Base-by-base conservation (phyloP, 2,888 invertebrate genomes). In the Pelosia muscerda region DNA sequence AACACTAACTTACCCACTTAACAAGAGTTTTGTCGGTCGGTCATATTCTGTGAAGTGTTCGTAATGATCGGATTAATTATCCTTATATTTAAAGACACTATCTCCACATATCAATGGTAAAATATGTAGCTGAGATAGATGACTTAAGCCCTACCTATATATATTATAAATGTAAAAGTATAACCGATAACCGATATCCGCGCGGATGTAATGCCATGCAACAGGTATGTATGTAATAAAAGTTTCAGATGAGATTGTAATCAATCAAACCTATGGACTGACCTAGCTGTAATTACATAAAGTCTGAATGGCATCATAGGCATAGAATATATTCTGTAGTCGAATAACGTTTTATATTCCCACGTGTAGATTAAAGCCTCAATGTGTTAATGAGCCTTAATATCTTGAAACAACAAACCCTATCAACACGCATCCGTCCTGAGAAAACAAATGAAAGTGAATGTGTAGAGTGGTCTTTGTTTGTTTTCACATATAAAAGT, bases 371-470 rank as follows among this genome's bases (percentile, higher is more conserved):
- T 26, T 49, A 15, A 31, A 49, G 26, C 5, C n/a, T 25, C 4
- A 42, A 60, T 4, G 26, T 31, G 23, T n/a, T 31, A 28, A 53
- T 49, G 15, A 62, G 53, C 23, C 19, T 25, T 38, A 63, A 57
- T 65, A 65, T 53, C 49, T 49, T 58, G 22, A 53, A 34, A 65
- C 26, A 65, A 65, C 57, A 58, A 59, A 64, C 65, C 60, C 60
- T 55, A 65, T 65, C 54, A 54, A 25, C 49, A 65, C 60, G 60
- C 62, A 66, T 62, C 26, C 62, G 49, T 62, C 61, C 49, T 63
- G 60, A 55, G 68, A 68, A 63, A 68, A 68, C 59, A 68, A 68
- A 68, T 53, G 64, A 68, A 68, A 68, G 64, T 38, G 64, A 68
- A 64, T 64, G 63, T 34, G 38, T 31, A 34, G n/a, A n/a, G 49